These are phyloP conservation scores for Epizoanthus ramosus DNA, from an alignment of 92 coral and sea anemone species.

Conservation along the genomic window DNA sequence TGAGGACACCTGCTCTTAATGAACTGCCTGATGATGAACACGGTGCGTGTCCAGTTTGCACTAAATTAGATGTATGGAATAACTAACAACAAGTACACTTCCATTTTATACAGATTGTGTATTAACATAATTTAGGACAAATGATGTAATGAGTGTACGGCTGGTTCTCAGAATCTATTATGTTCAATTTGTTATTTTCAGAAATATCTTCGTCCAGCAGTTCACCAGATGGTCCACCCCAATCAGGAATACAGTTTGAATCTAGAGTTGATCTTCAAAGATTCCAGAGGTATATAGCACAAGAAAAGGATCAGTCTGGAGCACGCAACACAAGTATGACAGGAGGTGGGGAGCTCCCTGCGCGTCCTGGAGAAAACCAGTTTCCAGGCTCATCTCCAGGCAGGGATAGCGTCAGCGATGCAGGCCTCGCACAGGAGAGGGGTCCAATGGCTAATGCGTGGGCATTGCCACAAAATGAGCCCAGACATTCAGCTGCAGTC, in stretches of 20 bases:
- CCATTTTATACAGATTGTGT: no score
- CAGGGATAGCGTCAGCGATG: neutral
- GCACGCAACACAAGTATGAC: neutral
- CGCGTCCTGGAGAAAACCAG: constrained; percentile 4
- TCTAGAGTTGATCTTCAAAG: constrained; percentile 84
- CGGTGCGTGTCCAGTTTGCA: constrained; percentile 22
- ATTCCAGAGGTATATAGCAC: constrained; percentile 68
- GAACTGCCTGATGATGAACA: constrained; percentile 65
- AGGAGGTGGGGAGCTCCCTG: neutral
- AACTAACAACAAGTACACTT: neutral
- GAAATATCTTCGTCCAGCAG: constrained; percentile 22
- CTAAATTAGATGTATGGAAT: neutral
- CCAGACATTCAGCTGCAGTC: neutral
- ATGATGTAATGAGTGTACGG: no score
- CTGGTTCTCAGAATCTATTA: no score
- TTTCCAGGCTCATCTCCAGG: neutral
- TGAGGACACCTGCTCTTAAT: constrained; percentile 94
- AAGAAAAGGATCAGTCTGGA: constrained; percentile 55
- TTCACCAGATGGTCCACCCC: constrained; percentile 18
- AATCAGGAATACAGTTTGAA: constrained; percentile 50
- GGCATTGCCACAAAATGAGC: neutral
- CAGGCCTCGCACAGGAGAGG: neutral
- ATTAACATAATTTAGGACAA: no score
- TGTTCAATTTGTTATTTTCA: neutral
- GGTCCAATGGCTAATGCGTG: neutral